Evolutionary conservation across 2,888 invertebrate species (phyloP).

Genomic region (Odontocolon sp.): DNA sequence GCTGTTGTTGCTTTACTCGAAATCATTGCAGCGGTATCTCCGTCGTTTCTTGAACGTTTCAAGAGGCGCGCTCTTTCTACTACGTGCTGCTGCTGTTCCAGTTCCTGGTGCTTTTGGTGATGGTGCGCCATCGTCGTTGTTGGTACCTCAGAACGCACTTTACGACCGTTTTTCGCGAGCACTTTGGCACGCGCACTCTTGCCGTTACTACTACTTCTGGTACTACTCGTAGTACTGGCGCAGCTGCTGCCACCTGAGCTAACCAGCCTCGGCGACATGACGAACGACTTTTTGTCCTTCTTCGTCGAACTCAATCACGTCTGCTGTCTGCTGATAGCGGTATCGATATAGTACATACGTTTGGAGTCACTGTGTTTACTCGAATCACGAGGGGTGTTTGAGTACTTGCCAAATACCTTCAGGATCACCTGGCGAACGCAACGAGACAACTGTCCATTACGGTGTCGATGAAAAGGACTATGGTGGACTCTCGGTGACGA

Average conservation of each 20-base stretch:
- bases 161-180: slow-evolving; percentile 62
- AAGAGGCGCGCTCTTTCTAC: slow-evolving; percentile 50
- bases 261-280: slow-evolving; percentile 53
- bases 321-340: slow-evolving; percentile 15
- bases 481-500: slow-evolving; percentile 43
- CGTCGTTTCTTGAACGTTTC: slow-evolving; percentile 55
- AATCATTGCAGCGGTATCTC: slow-evolving; percentile 47
- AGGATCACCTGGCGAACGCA: slow-evolving; percentile 38
- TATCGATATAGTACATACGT: slow-evolving; percentile 35
- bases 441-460: slow-evolving; percentile 1
- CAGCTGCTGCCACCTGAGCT: slow-evolving; percentile 47
- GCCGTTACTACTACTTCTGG: slow-evolving; percentile 48
- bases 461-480: slow-evolving; percentile 23
- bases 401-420: slow-evolving; percentile 24
- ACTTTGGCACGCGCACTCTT: slow-evolving; percentile 65
- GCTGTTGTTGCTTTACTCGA: slow-evolving; percentile 49
- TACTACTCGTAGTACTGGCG: slow-evolving; percentile 35
- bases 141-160: slow-evolving; percentile 56
- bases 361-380: background rate
- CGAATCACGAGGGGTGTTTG: background rate
- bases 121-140: slow-evolving; percentile 55
- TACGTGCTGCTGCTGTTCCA: slow-evolving; percentile 45
- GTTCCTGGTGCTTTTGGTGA: slow-evolving; percentile 47
- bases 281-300: slow-evolving; percentile 28
- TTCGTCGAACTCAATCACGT: slow-evolving; percentile 33